Evolutionary conservation across 2,113 vertebrate genomes (phyloP).

Genomic region (Speoplatyrhinus poulsoni): DNA sequence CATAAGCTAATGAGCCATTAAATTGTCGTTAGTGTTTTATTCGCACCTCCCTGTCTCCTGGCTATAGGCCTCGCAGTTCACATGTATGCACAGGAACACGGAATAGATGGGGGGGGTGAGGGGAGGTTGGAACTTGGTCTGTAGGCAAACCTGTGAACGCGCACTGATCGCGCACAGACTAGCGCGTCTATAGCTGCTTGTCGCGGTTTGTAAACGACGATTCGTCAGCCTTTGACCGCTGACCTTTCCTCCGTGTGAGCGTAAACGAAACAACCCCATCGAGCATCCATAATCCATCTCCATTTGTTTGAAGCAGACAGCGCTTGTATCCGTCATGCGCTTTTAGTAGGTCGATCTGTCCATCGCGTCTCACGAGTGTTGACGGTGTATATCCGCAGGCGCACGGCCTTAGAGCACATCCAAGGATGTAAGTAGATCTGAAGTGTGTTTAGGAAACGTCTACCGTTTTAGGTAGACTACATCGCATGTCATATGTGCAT

Average conservation of each 20-base stretch:
- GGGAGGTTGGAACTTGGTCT: too few relatives aligned
- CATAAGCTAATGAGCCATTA: conserved; percentile 72
- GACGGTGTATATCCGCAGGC: conserved; percentile 10
- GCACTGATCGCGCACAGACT: too few relatives aligned
- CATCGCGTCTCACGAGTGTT: background rate
- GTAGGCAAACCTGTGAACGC: too few relatives aligned
- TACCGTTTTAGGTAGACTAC: conserved; percentile 49
- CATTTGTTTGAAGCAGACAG: conserved; percentile 33
- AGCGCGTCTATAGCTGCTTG: too few relatives aligned
- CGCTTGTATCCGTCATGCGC: conserved; percentile 14
- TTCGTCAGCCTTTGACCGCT: too few relatives aligned
- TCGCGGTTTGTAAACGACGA: too few relatives aligned
- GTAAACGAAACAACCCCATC: too few relatives aligned
- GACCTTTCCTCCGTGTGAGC: too few relatives aligned
- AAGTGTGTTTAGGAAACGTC: conserved; percentile 58
- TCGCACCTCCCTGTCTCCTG: conserved; percentile 59
- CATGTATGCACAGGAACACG: background rate
- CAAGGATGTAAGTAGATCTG: conserved; percentile 50
- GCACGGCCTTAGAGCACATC: conserved; percentile 15
- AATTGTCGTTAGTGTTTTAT: conserved; percentile 72
- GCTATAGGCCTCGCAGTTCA: conserved; percentile 56
- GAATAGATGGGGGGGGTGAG: too few relatives aligned
- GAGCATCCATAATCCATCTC: conserved; percentile 20
- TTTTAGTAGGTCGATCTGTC: background rate
- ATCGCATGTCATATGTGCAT: conserved; percentile 58